Conservation (phyloP, 2,888 invertebrate genomes). For the Anoncus sp. region DNA sequence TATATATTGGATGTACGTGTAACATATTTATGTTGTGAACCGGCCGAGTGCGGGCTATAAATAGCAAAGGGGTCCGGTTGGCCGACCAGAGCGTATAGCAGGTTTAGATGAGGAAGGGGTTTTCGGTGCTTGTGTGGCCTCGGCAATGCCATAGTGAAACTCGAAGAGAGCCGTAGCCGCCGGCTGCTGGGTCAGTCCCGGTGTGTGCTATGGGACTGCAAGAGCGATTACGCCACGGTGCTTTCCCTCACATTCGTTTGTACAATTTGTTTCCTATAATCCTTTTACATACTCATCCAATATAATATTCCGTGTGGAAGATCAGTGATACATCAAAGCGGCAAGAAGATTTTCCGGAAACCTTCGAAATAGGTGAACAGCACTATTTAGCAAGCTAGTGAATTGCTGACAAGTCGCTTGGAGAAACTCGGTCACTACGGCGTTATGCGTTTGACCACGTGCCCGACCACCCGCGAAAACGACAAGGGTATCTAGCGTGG, state of each 20-base stretch:
- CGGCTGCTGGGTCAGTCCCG: conserved; percentile 66
- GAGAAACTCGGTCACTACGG: conserved; percentile 10
- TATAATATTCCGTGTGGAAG: neutral
- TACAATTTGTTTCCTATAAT: too few species aligned
- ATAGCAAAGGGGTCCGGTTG: conserved; percentile 72
- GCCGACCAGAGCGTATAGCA: conserved; percentile 60
- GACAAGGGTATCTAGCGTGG: neutral
- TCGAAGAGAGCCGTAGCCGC: conserved; percentile 59
- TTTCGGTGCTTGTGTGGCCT: conserved; percentile 60
- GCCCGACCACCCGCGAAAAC: conserved; percentile 24
- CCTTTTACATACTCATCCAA: too few species aligned
- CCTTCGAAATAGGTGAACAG: neutral
- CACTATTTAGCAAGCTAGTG: conserved; percentile 11
- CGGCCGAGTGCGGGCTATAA: conserved; percentile 81
- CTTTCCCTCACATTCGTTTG: conserved; percentile 61
- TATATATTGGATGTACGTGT: conserved; percentile 74
- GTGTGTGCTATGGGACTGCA: conserved; percentile 63
- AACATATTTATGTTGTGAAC: conserved; percentile 83
- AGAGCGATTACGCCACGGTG: conserved; percentile 77
- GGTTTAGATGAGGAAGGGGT: conserved; percentile 62
- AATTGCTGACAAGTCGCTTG: conserved; percentile 16
- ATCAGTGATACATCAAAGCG: neutral
- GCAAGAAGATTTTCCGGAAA: neutral
- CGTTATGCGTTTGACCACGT: conserved; percentile 33
- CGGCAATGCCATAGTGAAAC: too few species aligned